Evolutionary conservation across 2,888 invertebrate genomes (phyloP).

Genomic region (Leptinotarsa haldemani): DNA sequence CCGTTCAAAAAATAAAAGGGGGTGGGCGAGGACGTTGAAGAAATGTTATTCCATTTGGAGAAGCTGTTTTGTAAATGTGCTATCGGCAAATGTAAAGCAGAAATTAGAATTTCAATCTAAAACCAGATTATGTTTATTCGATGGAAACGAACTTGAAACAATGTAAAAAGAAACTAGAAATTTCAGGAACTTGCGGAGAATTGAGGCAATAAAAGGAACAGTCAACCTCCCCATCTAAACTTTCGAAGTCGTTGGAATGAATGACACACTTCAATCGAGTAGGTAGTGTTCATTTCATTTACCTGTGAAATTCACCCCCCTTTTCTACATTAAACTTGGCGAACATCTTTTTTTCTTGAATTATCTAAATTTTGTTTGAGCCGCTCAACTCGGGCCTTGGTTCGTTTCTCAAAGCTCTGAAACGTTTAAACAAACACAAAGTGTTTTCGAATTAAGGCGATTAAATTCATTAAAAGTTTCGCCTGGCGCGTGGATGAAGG

Average conservation of each 20-base stretch:
- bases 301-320: not conserved
- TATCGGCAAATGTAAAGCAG: too few relatives aligned
- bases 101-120: too few relatives aligned
- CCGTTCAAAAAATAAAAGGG: too few relatives aligned
- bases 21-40: too few relatives aligned
- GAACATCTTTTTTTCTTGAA: not conserved
- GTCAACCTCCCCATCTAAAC: not conserved
- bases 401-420: constrained; percentile 5
- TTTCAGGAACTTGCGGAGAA: not conserved
- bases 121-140: too few relatives aligned
- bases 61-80: too few relatives aligned
- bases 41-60: too few relatives aligned
- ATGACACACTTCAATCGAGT: not conserved
- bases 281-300: not conserved
- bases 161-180: not conserved
- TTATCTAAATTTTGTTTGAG: constrained; percentile 14
- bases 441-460: constrained; percentile 15
- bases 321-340: not conserved
- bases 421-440: not conserved
- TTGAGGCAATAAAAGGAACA: not conserved
- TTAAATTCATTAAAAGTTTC: constrained; percentile 17
- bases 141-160: too few relatives aligned
- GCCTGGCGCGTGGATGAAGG: constrained; percentile 8
- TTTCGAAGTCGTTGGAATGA: not conserved
- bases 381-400: constrained; percentile 1